Percentiles rank a stretch among this genome's conserved stretches.
Conservation (phyloP, 2,797 vertebrate species). For the Coregonus ussuriensis region DNA sequence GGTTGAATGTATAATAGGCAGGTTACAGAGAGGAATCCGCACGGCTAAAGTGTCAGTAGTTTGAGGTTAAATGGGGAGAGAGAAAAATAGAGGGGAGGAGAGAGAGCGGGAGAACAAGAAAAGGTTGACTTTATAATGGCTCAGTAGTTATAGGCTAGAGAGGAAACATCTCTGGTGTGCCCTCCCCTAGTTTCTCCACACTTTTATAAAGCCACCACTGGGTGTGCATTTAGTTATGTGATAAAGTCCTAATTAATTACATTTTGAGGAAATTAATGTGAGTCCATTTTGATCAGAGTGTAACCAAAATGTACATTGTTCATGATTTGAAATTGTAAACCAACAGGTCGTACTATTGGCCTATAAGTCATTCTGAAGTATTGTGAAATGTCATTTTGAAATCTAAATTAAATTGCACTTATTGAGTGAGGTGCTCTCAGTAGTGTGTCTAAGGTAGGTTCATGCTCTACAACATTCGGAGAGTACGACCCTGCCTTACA, state of each 20-base stretch:
- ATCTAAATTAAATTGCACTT: not conserved
- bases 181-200: conserved; percentile 10
- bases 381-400: not conserved
- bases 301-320: not conserved
- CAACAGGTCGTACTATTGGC: not conserved
- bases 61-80: conserved; percentile 36
- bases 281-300: too few relatives aligned
- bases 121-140: conserved; percentile 23
- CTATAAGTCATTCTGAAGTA: not conserved
- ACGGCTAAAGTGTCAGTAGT: conserved; percentile 47
- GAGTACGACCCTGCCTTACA: too few relatives aligned
- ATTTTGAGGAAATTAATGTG: not conserved
- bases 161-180: conserved; percentile 31
- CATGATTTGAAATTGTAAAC: not conserved
- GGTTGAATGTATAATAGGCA: conserved; percentile 13
- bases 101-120: conserved; percentile 10
- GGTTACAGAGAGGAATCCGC: not conserved
- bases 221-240: conserved; percentile 5
- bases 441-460: not conserved
- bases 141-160: conserved; percentile 56
- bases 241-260: not conserved
- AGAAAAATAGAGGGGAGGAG: conserved; percentile 32
- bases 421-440: not conserved
- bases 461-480: too few relatives aligned
- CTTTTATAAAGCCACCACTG: not conserved